These are phyloP conservation scores for Tenebrosternarchus preto DNA, from an alignment of 2,113 vertebrate species.

Conservation along the genomic window DNA sequence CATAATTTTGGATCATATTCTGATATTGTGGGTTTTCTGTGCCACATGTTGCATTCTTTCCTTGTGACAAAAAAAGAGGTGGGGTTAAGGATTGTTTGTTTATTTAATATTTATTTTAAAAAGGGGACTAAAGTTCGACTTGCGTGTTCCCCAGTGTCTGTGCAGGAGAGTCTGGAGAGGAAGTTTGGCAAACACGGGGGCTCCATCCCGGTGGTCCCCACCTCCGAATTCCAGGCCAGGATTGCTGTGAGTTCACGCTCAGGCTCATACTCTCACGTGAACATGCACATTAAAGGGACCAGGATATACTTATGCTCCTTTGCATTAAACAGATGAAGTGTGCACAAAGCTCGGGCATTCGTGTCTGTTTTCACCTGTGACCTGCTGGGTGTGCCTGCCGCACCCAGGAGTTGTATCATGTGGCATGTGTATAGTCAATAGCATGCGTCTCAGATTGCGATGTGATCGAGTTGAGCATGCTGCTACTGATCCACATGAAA, in stretches of 20 bases:
- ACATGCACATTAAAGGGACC: background rate
- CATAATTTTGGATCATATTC: too few relatives aligned
- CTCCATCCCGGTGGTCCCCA: constrained; percentile 87
- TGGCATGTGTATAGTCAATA: background rate
- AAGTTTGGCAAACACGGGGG: constrained; percentile 96
- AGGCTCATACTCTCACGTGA: background rate
- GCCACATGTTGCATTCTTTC: background rate
- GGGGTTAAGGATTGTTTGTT: too few relatives aligned
- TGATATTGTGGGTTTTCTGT: background rate
- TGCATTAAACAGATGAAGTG: background rate
- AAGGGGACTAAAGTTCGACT: background rate
- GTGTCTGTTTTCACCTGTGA: background rate
- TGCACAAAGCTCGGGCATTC: background rate
- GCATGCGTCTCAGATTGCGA: background rate
- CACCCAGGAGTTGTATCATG: background rate
- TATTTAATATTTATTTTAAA: background rate
- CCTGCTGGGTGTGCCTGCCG: background rate
- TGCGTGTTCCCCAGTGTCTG: constrained; percentile 81
- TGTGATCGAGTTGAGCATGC: background rate
- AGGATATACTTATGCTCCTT: background rate
- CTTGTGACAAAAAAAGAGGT: background rate
- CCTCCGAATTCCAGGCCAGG: constrained; percentile 90
- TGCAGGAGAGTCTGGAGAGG: constrained; percentile 95
- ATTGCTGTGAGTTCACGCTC: constrained; percentile 82
- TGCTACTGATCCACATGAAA: background rate